phyloP scores from a whole-genome alignment of 1,140 invertebrate genomes.

The Vanessa atalanta region DNA sequence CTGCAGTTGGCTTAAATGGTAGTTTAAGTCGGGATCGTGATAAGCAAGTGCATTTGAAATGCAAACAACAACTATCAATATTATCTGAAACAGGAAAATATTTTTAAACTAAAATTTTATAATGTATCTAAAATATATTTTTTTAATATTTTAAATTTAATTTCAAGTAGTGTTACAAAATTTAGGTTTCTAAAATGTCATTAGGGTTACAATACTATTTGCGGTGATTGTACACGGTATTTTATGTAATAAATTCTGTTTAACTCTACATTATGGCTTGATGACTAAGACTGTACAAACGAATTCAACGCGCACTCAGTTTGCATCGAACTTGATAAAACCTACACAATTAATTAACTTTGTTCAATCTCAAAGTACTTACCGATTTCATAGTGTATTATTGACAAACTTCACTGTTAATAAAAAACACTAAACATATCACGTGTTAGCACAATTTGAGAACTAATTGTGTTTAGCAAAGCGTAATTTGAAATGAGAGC shows the following conservation, averaged over 20 bases:
- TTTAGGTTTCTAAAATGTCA: too few relatives aligned
- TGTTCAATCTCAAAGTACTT: slow-evolving; percentile 28
- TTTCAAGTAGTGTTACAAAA: too few relatives aligned
- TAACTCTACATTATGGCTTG: not conserved
- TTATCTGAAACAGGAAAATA: slow-evolving; percentile 59
- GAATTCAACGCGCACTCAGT: not conserved
- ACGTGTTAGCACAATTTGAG: slow-evolving; percentile 37
- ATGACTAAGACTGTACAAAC: not conserved
- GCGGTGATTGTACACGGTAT: too few relatives aligned
- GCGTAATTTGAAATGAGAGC: slow-evolving; percentile 78
- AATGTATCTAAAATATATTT: too few relatives aligned
- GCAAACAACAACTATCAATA: slow-evolving; percentile 48
- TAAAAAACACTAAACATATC: slow-evolving; percentile 30
- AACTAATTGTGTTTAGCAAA: slow-evolving; percentile 73
- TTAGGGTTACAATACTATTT: too few relatives aligned
- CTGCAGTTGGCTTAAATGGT: slow-evolving; percentile 71
- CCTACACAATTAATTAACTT: not conserved
- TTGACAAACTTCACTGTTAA: slow-evolving; percentile 16
- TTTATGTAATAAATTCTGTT: too few relatives aligned
- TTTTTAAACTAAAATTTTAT: slow-evolving; percentile 1
- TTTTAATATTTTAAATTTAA: too few relatives aligned
- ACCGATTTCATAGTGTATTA: slow-evolving; percentile 51
- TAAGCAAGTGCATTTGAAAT: slow-evolving; percentile 59
- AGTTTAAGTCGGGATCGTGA: slow-evolving; percentile 78
- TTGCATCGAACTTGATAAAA: slow-evolving; percentile 8